Percentiles rank a stretch among this genome's conserved stretches.
phyloP scores from a whole-genome alignment of 2,113 vertebrate species.

The Nerophis lumbriciformis region DNA sequence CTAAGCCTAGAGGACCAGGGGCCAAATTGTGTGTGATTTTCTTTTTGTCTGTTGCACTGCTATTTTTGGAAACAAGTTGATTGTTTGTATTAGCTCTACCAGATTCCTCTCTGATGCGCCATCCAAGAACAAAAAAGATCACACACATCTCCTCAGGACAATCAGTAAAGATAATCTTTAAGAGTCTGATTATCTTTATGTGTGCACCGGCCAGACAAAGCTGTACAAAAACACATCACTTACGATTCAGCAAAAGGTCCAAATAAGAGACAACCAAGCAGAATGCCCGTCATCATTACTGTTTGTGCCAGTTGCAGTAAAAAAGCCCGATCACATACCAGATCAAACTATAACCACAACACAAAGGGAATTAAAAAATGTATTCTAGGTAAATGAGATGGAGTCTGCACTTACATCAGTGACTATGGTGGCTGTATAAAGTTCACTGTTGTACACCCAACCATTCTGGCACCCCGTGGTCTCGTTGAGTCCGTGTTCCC shows the following conservation, averaged over 20 bases:
- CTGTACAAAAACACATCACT: conserved; percentile 5
- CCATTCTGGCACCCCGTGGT: conserved; percentile 66
- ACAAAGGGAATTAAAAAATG: background rate
- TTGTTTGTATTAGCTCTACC: too few species aligned
- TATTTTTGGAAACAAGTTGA: too few species aligned
- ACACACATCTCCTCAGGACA: too few species aligned
- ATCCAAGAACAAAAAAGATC: too few species aligned
- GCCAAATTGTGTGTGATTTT: too few species aligned
- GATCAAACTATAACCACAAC: conserved; percentile 52
- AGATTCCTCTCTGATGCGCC: too few species aligned
- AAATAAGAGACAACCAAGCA: conserved; percentile 57
- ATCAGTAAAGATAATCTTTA: too few species aligned
- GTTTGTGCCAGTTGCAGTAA: conserved; percentile 49
- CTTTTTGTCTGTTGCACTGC: too few species aligned
- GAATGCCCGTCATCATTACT: conserved; percentile 50
- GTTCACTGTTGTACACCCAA: conserved; percentile 71
- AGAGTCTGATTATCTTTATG: too few species aligned
- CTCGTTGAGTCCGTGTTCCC: conserved; percentile 64
- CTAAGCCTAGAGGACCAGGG: too few species aligned
- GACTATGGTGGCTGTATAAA: conserved; percentile 58
- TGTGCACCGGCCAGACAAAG: too few species aligned
- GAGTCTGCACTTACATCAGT: conserved; percentile 56
- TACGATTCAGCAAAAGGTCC: conserved; percentile 65
- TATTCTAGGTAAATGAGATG: background rate
- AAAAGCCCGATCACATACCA: conserved; percentile 51